Base-by-base conservation (phyloP, 2,888 invertebrate genomes). In the Rhopalosiphum nymphaeae region DNA sequence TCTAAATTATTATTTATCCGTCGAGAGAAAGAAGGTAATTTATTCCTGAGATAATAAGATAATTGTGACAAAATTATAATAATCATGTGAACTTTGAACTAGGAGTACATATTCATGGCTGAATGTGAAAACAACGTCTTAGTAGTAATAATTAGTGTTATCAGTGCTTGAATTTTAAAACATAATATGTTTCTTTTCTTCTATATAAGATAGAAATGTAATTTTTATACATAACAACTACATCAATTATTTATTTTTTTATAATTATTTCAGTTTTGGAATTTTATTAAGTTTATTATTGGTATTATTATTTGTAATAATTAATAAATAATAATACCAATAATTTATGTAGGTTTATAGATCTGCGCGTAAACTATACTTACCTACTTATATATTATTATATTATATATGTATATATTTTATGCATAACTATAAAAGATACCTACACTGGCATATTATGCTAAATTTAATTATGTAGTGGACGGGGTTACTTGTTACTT, bases 31-130 rank as follows among this genome's bases (percentile, higher is more conserved):
- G 2, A 78, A 21, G 21, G 21, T 3, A 7, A 78, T 21, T 78
- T 78, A 78, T 78, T 21, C 21, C 36, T 7, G 53, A 85, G 44
- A 57, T 53, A 53, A 53, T 53, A 16, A 25, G 49, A 90, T 78
- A 49, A 91, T 29, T 49, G 61, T 44, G 7, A 57, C 7, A 25
- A 25, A 91, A 86, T 46, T 26, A 61, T n/a, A 86, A 86, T 26
- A n/a, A 86, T 86, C 46, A 25, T 36, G n/a, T 86, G 86, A 86
- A 86, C 91, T 46, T 91, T 46, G 91, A 9, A 36, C 36, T 67
- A 26, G 29, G 29, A 11, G 46, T 7, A 84, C 29, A 7, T 53
- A 56, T 56, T 91, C 29, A 53, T 44, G 44, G 85, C 46, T 46
- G 46, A 25, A 57, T 16, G 57, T 46, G 25, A 78, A 53, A 88